Percentiles rank a stretch among this genome's conserved stretches.
phyloP scores from a whole-genome alignment of 2,797 vertebrate genomes.

The Pteronotus mesoamericanus region DNA sequence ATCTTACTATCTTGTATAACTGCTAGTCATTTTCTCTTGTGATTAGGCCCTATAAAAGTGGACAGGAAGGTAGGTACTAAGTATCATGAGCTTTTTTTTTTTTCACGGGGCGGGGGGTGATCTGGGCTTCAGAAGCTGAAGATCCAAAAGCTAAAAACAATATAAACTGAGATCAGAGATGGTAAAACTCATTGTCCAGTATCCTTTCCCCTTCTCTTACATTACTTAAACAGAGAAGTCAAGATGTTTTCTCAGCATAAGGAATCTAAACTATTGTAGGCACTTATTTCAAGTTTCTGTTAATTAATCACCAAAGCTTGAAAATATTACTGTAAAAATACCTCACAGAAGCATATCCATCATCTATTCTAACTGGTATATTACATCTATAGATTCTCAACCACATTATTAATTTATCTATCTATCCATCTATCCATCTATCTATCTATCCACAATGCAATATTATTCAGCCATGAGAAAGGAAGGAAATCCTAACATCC shows the following conservation, averaged over 20 bases:
- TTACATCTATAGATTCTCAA: background rate
- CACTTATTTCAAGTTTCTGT: background rate
- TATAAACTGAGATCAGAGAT: background rate
- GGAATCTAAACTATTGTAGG: background rate
- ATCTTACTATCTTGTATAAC: background rate
- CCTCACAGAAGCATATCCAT: background rate
- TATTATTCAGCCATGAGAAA: background rate
- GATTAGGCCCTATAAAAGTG: background rate
- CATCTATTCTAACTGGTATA: background rate
- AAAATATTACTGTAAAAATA: background rate
- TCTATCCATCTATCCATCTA: background rate
- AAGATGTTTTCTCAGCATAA: background rate
- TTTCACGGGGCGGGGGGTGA: background rate
- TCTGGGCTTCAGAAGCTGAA: background rate
- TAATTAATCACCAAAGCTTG: background rate
- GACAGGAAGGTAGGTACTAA: background rate
- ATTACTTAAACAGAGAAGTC: slow-evolving; percentile 13
- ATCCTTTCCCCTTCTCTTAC: background rate
- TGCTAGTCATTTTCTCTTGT: background rate
- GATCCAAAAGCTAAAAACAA: background rate
- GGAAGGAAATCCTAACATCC: background rate
- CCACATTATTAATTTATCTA: background rate
- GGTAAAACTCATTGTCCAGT: background rate
- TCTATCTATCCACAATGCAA: background rate
- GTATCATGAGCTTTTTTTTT: background rate